Conservation (phyloP, 2,113 vertebrate species). For the Epinephelus moara region DNA sequence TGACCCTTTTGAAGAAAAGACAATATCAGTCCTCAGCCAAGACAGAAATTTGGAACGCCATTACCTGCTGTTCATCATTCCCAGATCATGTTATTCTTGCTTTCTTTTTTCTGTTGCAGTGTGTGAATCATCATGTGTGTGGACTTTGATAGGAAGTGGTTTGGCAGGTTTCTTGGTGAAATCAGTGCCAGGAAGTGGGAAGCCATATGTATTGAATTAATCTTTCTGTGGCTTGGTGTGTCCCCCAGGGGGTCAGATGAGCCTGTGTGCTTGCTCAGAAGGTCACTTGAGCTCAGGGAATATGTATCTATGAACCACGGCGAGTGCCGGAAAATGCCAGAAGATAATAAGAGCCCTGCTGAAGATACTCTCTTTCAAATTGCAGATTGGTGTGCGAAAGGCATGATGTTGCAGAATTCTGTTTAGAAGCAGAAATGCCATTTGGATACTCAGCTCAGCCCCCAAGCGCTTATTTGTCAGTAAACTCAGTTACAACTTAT, state of each 20-base stretch:
- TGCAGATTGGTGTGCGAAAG: conserved; percentile 26
- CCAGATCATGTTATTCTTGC: conserved; percentile 1
- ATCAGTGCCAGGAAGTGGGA: conserved; percentile 48
- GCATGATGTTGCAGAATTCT: conserved; percentile 37
- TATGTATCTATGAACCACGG: conserved; percentile 67
- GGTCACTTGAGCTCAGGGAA: conserved; percentile 63
- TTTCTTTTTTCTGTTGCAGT: background rate
- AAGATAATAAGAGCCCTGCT: conserved; percentile 31
- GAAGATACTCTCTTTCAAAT: conserved; percentile 39
- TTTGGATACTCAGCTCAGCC: conserved; percentile 24
- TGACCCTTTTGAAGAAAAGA: conserved; percentile 5
- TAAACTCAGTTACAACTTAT: conserved; percentile 20
- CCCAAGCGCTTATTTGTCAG: conserved; percentile 7
- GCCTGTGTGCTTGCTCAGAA: conserved; percentile 66
- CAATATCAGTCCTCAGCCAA: background rate
- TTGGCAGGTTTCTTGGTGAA: conserved; percentile 62
- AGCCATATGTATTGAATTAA: conserved; percentile 54
- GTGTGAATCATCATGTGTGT: conserved; percentile 6
- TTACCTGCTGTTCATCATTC: conserved; percentile 2
- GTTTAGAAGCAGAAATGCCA: conserved; percentile 34
- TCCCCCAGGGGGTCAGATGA: conserved; percentile 58
- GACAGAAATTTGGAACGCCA: background rate
- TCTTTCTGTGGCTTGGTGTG: conserved; percentile 56
- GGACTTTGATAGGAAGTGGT: conserved; percentile 28
- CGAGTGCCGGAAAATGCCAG: conserved; percentile 49